Percentiles rank a stretch among this genome's conserved stretches.
Evolutionary conservation across 2,797 vertebrate species (phyloP).

Genomic region (Chelonia mydas): DNA sequence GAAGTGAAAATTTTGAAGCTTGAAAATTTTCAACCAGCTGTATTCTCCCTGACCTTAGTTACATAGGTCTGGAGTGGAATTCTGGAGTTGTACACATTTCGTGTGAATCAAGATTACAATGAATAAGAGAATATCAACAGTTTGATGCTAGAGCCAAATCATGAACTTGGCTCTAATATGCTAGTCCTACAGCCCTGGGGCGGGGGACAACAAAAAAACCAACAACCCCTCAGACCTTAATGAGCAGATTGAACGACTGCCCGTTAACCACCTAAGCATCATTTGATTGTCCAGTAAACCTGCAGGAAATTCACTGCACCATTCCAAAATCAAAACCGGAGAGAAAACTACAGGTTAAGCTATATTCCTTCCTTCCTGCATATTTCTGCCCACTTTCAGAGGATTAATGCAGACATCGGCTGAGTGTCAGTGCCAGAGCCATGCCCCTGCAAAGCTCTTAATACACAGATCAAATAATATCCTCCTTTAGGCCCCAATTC

Average conservation of each 20-base stretch:
- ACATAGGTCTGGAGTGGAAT: neutral
- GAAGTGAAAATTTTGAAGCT: slow-evolving; percentile 17
- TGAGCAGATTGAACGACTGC: neutral
- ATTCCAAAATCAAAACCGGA: neutral
- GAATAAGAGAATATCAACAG: neutral
- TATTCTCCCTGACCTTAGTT: neutral
- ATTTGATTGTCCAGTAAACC: neutral
- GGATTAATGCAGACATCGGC: neutral
- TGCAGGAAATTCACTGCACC: neutral
- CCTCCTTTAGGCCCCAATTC: neutral
- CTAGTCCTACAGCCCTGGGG: neutral
- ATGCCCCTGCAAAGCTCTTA: neutral
- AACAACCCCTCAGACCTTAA: neutral
- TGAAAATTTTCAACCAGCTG: neutral
- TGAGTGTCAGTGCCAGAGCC: neutral
- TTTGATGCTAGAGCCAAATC: neutral
- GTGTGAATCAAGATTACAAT: neutral
- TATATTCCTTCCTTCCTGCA: neutral
- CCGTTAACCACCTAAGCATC: neutral
- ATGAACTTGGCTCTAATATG: neutral
- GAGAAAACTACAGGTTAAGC: neutral
- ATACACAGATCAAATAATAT: neutral
- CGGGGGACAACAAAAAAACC: neutral
- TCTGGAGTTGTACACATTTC: neutral
- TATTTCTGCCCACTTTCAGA: neutral